These are phyloP conservation scores for Anoplopoma fimbria DNA, from an alignment of 2,113 vertebrate species.

Conservation along the genomic window DNA sequence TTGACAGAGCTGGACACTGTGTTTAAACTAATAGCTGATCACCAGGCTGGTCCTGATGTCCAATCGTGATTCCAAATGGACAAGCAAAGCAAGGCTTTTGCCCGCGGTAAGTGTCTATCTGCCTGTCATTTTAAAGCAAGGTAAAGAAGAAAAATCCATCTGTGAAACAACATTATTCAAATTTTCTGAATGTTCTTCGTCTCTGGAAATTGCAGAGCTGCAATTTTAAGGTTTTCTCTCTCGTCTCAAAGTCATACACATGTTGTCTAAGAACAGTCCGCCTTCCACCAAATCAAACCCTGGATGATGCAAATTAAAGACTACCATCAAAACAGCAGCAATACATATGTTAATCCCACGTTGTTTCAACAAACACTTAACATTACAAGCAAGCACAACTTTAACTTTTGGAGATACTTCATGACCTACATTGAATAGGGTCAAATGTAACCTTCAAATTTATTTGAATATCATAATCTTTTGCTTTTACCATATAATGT, in stretches of 20 bases:
- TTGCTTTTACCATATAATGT: background rate
- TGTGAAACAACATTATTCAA: conserved; percentile 72
- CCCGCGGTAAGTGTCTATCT: conserved; percentile 64
- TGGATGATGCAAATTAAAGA: conserved; percentile 55
- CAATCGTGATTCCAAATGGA: conserved; percentile 77
- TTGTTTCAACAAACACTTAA: conserved; percentile 35
- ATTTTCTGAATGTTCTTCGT: conserved; percentile 72
- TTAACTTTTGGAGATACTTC: conserved; percentile 12
- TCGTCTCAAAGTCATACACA: conserved; percentile 66
- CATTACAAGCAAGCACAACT: conserved; percentile 17
- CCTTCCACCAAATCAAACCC: conserved; percentile 44
- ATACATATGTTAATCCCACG: conserved; percentile 60
- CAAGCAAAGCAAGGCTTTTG: conserved; percentile 64
- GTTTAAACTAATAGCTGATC: conserved; percentile 83
- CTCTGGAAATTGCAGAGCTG: conserved; percentile 65
- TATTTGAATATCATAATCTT: conserved; percentile 37
- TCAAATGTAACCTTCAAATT: background rate
- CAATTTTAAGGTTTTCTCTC: conserved; percentile 64
- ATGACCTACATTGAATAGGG: background rate
- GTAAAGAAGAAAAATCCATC: conserved; percentile 48
- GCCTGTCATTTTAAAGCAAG: conserved; percentile 69
- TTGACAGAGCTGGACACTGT: conserved; percentile 78
- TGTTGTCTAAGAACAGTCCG: conserved; percentile 54
- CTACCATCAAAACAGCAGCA: conserved; percentile 24
- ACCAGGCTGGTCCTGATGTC: conserved; percentile 60